Conservation (phyloP, 64 coral and sea anemone species). For the Pachyseris speciosa region DNA sequence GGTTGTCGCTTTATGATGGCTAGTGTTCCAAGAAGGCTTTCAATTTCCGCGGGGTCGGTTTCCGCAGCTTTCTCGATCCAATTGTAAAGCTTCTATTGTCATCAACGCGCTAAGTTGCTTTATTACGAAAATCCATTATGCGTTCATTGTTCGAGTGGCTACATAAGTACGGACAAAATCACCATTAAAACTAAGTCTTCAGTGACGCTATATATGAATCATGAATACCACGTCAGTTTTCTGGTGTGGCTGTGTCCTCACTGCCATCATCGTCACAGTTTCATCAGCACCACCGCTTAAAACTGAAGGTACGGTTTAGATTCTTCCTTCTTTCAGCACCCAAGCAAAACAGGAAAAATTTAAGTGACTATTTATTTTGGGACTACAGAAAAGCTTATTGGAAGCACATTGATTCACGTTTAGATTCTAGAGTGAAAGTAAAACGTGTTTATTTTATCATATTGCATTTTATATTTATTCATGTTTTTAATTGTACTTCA, state of each 20-base stretch:
- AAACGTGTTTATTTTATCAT: too few species aligned
- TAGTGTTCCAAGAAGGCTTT: not conserved
- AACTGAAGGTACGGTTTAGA: not conserved
- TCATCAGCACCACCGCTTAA: not conserved
- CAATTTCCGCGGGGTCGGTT: not conserved
- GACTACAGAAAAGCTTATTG: too few species aligned
- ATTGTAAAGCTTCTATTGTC: not conserved
- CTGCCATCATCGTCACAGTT: not conserved
- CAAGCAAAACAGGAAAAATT: not conserved
- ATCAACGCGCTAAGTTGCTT: not conserved
- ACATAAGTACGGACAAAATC: not conserved
- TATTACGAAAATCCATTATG: not conserved
- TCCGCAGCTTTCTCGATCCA: not conserved
- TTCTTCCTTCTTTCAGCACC: not conserved
- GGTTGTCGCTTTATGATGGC: not conserved
- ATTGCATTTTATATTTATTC: too few species aligned
- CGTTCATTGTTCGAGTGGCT: not conserved
- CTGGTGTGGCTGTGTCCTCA: not conserved
- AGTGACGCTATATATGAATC: too few species aligned
- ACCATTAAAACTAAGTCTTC: too few species aligned
- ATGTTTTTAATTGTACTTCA: too few species aligned
- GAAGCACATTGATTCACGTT: too few species aligned
- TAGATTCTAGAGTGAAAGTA: too few species aligned
- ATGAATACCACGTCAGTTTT: not conserved
- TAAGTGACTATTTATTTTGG: too few species aligned